Percentiles rank a stretch among this genome's conserved stretches.
These are phyloP conservation scores for Xylocopa sonorina DNA, from an alignment of 1,140 invertebrate genomes.

Conservation along the genomic window DNA sequence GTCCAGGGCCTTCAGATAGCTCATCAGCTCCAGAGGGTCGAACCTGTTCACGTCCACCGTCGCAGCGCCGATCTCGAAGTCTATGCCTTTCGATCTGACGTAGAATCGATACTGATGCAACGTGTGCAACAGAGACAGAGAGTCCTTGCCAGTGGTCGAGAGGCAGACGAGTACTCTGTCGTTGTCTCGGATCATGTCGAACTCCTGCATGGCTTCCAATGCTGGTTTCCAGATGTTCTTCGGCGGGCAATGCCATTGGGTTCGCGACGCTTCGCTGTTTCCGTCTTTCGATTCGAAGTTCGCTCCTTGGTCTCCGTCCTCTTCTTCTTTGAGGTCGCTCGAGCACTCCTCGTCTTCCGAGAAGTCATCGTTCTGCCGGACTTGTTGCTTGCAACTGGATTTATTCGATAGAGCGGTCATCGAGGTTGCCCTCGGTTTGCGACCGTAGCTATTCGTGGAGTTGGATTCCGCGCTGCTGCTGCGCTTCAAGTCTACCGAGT, in stretches of 20 bases:
- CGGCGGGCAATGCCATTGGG: slow-evolving; percentile 89
- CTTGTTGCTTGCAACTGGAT: slow-evolving; percentile 58
- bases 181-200: slow-evolving; percentile 92
- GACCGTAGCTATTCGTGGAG: slow-evolving; percentile 63
- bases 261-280: slow-evolving; percentile 23
- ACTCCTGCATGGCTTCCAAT: slow-evolving; percentile 91
- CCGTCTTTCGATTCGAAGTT: slow-evolving; percentile 38
- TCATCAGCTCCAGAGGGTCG: slow-evolving; percentile 86
- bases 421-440: slow-evolving; percentile 59
- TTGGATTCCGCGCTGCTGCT: slow-evolving; percentile 79
- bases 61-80: slow-evolving; percentile 89
- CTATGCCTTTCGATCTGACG: slow-evolving; percentile 87
- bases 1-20: slow-evolving; percentile 86
- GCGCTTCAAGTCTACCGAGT: slow-evolving; percentile 73
- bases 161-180: slow-evolving; percentile 93
- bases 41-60: slow-evolving; percentile 87
- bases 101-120: slow-evolving; percentile 93
- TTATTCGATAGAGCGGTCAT: slow-evolving; percentile 46
- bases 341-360: slow-evolving; percentile 77
- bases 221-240: slow-evolving; percentile 92
- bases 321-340: slow-evolving; percentile 62
- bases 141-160: slow-evolving; percentile 90
- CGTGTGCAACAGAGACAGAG: slow-evolving; percentile 91
- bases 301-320: slow-evolving; percentile 56
- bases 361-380: slow-evolving; percentile 70